These are phyloP conservation scores for Dasysyrphus albostriatus DNA, from an alignment of 2,888 invertebrate genomes.

Conservation along the genomic window DNA sequence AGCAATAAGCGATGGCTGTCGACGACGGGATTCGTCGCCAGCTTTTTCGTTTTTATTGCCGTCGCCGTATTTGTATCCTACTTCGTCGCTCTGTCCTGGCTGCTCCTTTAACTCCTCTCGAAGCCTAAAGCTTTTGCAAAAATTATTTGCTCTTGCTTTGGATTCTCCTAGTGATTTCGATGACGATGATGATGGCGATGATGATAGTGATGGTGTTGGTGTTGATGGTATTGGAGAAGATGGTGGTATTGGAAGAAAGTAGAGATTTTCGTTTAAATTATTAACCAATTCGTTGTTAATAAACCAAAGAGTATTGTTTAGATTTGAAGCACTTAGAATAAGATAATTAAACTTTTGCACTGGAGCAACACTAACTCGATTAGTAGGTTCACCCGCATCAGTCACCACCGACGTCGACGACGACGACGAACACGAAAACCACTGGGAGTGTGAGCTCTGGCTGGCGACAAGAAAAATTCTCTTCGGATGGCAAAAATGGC, in stretches of 20 bases:
- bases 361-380: conserved; percentile 54
- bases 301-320: conserved; percentile 65
- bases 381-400: conserved; percentile 36
- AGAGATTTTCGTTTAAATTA: conserved; percentile 72
- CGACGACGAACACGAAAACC: conserved; percentile 56
- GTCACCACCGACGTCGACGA: conserved; percentile 56
- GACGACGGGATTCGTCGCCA: conserved; percentile 60
- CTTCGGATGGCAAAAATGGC: conserved; percentile 57
- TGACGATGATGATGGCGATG: conserved; percentile 34
- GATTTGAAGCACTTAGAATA: conserved; percentile 62
- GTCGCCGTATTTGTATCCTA: conserved; percentile 36
- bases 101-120: conserved; percentile 15
- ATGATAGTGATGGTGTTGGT: neutral
- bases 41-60: conserved; percentile 29
- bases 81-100: conserved; percentile 20
- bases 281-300: conserved; percentile 77
- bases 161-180: conserved; percentile 42
- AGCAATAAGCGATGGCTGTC: conserved; percentile 43
- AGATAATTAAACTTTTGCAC: conserved; percentile 72
- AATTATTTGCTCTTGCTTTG: conserved; percentile 32
- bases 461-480: conserved; percentile 58
- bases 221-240: conserved; percentile 1
- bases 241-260: conserved; percentile 48
- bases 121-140: conserved; percentile 63
- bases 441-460: conserved; percentile 62